A percentile compares a stretch with the other conserved stretches of the same genome.
Conservation (phyloP, 2,888 invertebrate species). For the Andrena dorsata region DNA sequence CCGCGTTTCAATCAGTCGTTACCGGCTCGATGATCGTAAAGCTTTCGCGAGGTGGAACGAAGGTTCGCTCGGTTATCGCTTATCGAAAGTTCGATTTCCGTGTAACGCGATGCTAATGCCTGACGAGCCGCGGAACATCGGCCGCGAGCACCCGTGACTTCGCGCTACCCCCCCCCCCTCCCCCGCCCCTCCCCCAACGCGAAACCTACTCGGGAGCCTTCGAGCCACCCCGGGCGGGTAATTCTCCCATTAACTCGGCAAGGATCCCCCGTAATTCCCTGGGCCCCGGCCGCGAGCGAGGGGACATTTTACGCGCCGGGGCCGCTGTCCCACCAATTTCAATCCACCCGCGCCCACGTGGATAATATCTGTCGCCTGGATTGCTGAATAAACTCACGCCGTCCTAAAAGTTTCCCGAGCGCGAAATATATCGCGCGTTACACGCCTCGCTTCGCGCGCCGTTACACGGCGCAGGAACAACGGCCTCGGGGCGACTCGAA, state of each 20-base stretch:
- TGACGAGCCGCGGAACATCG: slow-evolving; percentile 25
- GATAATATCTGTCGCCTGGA: slow-evolving; percentile 51
- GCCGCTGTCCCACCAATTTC: slow-evolving; percentile 46
- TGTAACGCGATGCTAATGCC: slow-evolving; percentile 12
- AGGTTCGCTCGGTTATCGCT: slow-evolving; percentile 17
- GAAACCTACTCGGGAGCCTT: slow-evolving; percentile 25
- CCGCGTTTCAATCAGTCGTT: slow-evolving; percentile 33
- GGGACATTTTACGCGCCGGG: slow-evolving; percentile 42
- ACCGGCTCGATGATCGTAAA: not conserved
- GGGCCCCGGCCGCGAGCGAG: not conserved
- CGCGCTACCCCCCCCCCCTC: too few relatives aligned
- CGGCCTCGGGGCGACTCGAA: not conserved
- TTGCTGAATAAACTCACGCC: slow-evolving; percentile 28
- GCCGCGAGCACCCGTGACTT: not conserved
- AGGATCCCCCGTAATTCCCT: slow-evolving; percentile 54
- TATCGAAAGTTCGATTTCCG: slow-evolving; percentile 39
- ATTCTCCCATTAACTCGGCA: slow-evolving; percentile 47
- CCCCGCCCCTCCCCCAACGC: not conserved
- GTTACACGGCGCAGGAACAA: not conserved
- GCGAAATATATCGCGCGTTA: slow-evolving; percentile 16
- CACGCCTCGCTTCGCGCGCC: slow-evolving; percentile 15
- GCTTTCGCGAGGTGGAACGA: not conserved
- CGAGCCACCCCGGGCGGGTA: slow-evolving; percentile 42
- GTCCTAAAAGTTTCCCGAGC: slow-evolving; percentile 30
- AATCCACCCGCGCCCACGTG: slow-evolving; percentile 45